phyloP scores from a whole-genome alignment of 2,888 invertebrate genomes.

The Coelinius sp. region DNA sequence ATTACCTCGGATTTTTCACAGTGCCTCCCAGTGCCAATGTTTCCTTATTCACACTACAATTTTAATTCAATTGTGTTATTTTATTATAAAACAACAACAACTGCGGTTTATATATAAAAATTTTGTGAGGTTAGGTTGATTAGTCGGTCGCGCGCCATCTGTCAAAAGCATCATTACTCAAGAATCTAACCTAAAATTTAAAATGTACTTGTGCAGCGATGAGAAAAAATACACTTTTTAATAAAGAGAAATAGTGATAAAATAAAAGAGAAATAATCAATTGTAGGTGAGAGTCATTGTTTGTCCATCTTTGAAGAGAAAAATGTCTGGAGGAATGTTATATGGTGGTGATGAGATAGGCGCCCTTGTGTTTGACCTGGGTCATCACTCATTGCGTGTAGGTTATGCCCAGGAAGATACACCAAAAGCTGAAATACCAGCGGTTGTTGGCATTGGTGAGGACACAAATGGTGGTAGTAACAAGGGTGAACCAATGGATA shows the following conservation, averaged over 20 bases:
- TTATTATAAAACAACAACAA: no score
- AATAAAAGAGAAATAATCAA: neutral
- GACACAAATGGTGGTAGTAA: constrained; percentile 74
- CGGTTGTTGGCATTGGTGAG: constrained; percentile 89
- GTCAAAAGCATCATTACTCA: neutral
- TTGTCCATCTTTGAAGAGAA: constrained; percentile 19
- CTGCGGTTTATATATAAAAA: no score
- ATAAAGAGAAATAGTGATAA: neutral
- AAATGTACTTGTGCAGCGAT: neutral
- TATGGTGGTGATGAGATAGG: constrained; percentile 99
- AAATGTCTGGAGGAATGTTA: constrained; percentile 78
- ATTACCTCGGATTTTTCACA: neutral
- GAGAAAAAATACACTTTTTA: neutral
- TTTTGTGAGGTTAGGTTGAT: neutral
- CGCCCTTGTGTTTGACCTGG: constrained; percentile 97
- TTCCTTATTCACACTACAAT: no score
- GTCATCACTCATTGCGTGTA: constrained; percentile 89
- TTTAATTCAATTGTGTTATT: no score
- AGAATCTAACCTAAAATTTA: neutral
- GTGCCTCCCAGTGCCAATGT: neutral
- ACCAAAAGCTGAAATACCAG: constrained; percentile 98
- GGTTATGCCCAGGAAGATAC: constrained; percentile 98
- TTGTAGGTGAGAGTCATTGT: neutral
- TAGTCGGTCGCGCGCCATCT: neutral
- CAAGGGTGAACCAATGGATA: constrained; percentile 77